phyloP scores from a whole-genome alignment of 1,140 invertebrate species.

The Platorchestia sp. region DNA sequence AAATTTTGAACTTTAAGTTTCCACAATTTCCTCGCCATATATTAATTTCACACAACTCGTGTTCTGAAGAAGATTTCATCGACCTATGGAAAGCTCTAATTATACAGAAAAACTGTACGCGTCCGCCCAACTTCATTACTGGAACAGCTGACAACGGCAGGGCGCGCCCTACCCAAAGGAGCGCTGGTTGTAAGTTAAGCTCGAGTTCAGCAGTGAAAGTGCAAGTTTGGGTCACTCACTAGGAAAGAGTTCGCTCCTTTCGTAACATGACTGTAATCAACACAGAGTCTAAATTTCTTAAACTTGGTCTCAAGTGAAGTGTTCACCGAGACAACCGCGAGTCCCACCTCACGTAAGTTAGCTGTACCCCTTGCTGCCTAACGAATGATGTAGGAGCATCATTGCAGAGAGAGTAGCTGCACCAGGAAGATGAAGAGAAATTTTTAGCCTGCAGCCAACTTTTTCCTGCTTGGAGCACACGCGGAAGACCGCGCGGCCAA shows the following conservation, averaged over 20 bases:
- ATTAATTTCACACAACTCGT: too few relatives aligned
- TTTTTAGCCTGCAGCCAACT: conserved; percentile 24
- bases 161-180: too few relatives aligned
- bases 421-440: conserved; percentile 39
- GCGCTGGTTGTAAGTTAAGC: background rate
- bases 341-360: background rate
- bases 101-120: too few relatives aligned
- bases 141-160: background rate
- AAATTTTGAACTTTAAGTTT: too few relatives aligned
- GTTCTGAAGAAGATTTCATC: too few relatives aligned
- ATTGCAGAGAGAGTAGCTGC: background rate
- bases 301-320: background rate
- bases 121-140: background rate
- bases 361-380: background rate
- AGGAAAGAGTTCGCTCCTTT: background rate
- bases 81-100: too few relatives aligned
- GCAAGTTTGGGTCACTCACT: background rate
- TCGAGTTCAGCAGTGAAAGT: background rate
- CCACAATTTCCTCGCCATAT: too few relatives aligned
- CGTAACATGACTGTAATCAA: background rate
- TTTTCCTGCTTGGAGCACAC: background rate
- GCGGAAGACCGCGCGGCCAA: background rate
- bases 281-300: background rate
- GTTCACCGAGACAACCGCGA: background rate
- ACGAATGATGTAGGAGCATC: background rate